Conservation (phyloP, 2,888 invertebrate genomes). For the Eudasyphora cyanicolor region DNA sequence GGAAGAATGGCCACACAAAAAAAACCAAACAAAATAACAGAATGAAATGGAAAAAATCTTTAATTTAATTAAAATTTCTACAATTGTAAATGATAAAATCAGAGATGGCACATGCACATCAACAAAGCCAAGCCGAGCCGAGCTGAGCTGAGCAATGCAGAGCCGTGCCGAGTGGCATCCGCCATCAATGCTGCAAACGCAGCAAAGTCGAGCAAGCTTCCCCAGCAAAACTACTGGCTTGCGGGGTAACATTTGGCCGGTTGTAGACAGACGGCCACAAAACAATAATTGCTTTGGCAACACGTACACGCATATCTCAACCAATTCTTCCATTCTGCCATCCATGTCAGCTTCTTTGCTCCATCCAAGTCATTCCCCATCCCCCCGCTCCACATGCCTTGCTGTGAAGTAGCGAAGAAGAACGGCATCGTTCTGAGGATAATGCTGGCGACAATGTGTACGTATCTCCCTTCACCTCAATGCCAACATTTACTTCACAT, state of each 20-base stretch:
- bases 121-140: neutral
- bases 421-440: neutral
- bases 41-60: slow-evolving; percentile 45
- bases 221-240: neutral
- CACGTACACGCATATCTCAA: slow-evolving; percentile 56
- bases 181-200: neutral
- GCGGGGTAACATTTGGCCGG: neutral
- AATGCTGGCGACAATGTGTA: neutral
- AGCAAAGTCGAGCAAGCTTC: neutral
- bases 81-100: slow-evolving; percentile 64
- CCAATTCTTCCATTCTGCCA: slow-evolving; percentile 24
- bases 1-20: neutral
- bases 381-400: neutral
- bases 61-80: slow-evolving; percentile 66
- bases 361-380: neutral
- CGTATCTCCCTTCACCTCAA: too few relatives aligned
- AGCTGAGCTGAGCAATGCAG: slow-evolving; percentile 24
- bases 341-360: neutral
- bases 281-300: slow-evolving; percentile 60
- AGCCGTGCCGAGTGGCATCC: neutral
- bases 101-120: slow-evolving; percentile 62
- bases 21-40: neutral
- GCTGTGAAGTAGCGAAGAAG: neutral
- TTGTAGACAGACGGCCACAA: slow-evolving; percentile 20
- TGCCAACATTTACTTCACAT: neutral